These are phyloP conservation scores for Poecilia wingei DNA, from an alignment of 2,797 vertebrate genomes.

Conservation along the genomic window DNA sequence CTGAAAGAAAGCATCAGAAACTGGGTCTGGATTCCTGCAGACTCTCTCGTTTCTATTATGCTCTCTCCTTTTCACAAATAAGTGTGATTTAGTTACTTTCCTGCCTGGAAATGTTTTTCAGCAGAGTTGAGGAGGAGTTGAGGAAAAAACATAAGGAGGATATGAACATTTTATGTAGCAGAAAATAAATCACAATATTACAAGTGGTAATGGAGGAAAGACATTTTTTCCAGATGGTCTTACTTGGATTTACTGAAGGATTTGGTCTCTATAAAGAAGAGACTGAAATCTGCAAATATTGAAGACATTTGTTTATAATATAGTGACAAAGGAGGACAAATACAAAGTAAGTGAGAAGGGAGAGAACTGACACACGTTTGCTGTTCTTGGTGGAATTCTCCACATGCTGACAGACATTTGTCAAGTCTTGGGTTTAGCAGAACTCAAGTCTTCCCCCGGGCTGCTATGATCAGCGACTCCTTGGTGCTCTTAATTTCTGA, in stretches of 20 bases:
- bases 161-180: background rate
- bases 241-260: background rate
- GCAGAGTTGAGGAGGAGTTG: slow-evolving; percentile 3
- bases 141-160: slow-evolving; percentile 1
- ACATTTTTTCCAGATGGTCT: background rate
- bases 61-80: background rate
- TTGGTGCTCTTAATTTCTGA: background rate
- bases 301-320: background rate
- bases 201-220: background rate
- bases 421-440: slow-evolving; percentile 14
- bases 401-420: slow-evolving; percentile 51
- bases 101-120: background rate
- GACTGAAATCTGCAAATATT: slow-evolving; percentile 8
- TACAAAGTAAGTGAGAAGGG: slow-evolving; percentile 31
- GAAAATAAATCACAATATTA: slow-evolving; percentile 1
- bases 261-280: slow-evolving; percentile 7
- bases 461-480: background rate
- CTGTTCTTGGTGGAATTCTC: slow-evolving; percentile 24
- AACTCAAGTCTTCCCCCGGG: too few relatives aligned
- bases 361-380: slow-evolving; percentile 7
- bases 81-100: slow-evolving; percentile 11
- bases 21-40: background rate
- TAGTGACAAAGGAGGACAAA: slow-evolving; percentile 31
- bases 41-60: slow-evolving; percentile 6
- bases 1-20: background rate